These are phyloP conservation scores for Manduca sexta DNA, from an alignment of 1,140 invertebrate species.

Conservation along the genomic window DNA sequence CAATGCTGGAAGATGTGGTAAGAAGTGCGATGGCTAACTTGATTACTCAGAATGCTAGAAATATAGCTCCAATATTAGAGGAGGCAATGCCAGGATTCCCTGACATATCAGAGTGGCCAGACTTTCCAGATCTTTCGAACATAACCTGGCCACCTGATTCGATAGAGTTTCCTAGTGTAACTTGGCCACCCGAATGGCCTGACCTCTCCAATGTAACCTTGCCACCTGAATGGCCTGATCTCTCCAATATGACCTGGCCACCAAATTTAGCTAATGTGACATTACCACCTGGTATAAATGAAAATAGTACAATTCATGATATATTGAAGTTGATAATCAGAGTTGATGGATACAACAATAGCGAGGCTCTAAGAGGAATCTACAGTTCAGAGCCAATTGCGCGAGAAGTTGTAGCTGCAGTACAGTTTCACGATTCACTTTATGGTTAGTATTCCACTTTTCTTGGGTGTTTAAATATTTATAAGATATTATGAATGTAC, in stretches of 20 bases:
- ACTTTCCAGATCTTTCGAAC: slow-evolving; percentile 8
- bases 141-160: neutral
- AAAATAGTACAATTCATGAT: slow-evolving; percentile 33
- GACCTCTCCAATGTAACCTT: no score
- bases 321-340: slow-evolving; percentile 33
- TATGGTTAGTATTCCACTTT: no score
- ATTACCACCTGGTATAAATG: slow-evolving; percentile 24
- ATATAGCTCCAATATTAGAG: slow-evolving; percentile 26
- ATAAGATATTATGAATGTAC: no score
- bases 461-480: no score
- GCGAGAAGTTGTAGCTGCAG: slow-evolving; percentile 44
- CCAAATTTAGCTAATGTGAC: slow-evolving; percentile 9
- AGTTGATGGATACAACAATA: slow-evolving; percentile 38
- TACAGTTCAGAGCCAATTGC: slow-evolving; percentile 42
- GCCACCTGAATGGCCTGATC: slow-evolving; percentile 9
- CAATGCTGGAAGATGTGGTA: slow-evolving; percentile 46
- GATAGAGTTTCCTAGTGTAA: slow-evolving; percentile 14
- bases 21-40: slow-evolving; percentile 37
- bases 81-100: slow-evolving; percentile 27
- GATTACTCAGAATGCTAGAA: slow-evolving; percentile 29
- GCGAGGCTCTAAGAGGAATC: slow-evolving; percentile 36
- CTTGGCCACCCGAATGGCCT: no score
- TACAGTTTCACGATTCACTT: slow-evolving; percentile 52
- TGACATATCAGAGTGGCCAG: neutral
- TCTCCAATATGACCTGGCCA: slow-evolving; percentile 18